These are phyloP conservation scores for Lasaia peninsularis DNA, from an alignment of 1,140 invertebrate genomes.

Conservation along the genomic window DNA sequence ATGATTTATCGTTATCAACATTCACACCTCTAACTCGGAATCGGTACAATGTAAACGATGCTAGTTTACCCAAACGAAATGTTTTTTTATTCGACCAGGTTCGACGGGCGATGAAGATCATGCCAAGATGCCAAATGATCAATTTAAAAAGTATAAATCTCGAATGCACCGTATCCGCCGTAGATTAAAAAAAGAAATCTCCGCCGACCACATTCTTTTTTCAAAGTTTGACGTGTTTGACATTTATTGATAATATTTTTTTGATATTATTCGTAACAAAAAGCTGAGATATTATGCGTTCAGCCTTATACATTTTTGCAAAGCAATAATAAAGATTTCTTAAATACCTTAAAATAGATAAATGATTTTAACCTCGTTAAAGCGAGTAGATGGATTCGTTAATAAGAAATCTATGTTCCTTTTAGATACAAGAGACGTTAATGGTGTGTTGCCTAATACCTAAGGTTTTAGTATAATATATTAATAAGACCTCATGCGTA, in stretches of 20 bases:
- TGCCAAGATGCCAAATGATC: slow-evolving; percentile 35
- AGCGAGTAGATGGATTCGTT: no score
- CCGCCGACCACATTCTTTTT: not conserved
- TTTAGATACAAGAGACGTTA: no score
- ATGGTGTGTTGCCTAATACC: no score
- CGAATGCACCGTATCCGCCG: not conserved
- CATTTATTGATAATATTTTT: not conserved
- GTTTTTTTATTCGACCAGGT: slow-evolving; percentile 41
- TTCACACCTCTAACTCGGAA: slow-evolving; percentile 1
- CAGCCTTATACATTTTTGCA: no score
- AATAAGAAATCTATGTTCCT: no score
- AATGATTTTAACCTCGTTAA: no score
- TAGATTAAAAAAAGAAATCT: not conserved
- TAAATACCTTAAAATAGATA: no score
- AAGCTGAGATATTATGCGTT: no score
- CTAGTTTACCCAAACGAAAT: slow-evolving; percentile 41
- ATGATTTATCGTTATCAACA: not conserved
- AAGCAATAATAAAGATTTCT: no score
- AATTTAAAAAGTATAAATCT: slow-evolving; percentile 47
- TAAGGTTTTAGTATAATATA: no score
- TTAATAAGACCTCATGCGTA: no score
- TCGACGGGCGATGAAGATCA: slow-evolving; percentile 38
- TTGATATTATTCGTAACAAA: no score
- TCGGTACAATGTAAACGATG: slow-evolving; percentile 33
- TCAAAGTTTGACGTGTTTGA: not conserved